These are phyloP conservation scores for Dendroctonus ponderosae DNA, from an alignment of 1,140 invertebrate genomes.

Conservation along the genomic window DNA sequence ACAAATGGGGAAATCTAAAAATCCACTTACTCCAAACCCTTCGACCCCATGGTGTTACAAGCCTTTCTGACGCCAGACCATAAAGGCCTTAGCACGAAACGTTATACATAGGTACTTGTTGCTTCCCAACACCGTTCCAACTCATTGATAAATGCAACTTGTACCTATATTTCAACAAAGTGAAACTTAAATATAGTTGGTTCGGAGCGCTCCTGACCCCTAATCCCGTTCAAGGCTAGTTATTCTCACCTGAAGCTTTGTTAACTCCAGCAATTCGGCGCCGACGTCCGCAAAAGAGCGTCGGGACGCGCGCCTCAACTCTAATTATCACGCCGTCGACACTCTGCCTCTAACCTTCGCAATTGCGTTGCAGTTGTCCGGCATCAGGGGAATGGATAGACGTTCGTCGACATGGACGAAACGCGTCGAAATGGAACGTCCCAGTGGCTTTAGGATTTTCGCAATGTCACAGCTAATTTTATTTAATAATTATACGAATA, in stretches of 20 bases:
- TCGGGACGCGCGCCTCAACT: conserved; percentile 17
- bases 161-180: not conserved
- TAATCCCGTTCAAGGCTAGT: conserved; percentile 23
- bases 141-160: not conserved
- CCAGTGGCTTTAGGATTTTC: no score
- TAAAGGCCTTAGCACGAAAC: no score
- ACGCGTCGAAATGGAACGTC: no score
- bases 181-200: not conserved
- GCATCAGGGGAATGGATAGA: conserved; percentile 5
- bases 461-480: no score
- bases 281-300: conserved; percentile 17
- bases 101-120: no score
- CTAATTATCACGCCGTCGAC: conserved; percentile 23
- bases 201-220: conserved; percentile 12
- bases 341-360: conserved; percentile 17
- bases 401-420: no score
- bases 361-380: conserved; percentile 29
- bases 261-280: conserved; percentile 10
- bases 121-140: no score
- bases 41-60: no score
- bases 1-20: no score
- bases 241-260: conserved; percentile 20
- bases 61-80: no score
- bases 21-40: no score
- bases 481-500: no score